A percentile compares a stretch with the other conserved stretches of the same genome.
These are phyloP conservation scores for Cephus spinipes DNA, from an alignment of 2,888 invertebrate genomes.

Conservation along the genomic window DNA sequence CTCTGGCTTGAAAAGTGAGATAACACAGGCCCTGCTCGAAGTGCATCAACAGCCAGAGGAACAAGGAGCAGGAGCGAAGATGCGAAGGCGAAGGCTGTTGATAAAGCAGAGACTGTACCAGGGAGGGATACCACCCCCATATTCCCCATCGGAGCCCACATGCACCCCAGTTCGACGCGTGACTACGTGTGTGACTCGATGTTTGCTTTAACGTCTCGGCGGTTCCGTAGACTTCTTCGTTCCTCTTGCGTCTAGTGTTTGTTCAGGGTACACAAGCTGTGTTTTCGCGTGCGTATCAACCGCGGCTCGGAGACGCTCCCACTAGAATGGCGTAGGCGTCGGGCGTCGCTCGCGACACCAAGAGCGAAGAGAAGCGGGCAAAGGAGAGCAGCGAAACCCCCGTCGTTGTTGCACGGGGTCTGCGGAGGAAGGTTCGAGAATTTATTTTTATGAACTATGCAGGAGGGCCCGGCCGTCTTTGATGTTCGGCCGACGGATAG, in stretches of 20 bases:
- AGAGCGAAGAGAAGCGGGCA: conserved; percentile 13
- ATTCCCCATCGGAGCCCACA: no score
- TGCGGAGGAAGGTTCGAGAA: conserved; percentile 40
- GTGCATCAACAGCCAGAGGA: not conserved
- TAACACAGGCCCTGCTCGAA: no score
- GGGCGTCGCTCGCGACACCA: conserved; percentile 11
- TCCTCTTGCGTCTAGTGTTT: conserved; percentile 48
- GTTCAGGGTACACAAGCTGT: conserved; percentile 59
- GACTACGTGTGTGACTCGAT: conserved; percentile 58
- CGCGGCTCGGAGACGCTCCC: conserved; percentile 20
- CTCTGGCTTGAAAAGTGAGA: no score
- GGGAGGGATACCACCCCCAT: no score
- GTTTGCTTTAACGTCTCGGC: conserved; percentile 64
- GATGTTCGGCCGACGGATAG: conserved; percentile 59
- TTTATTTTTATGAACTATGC: conserved; percentile 63
- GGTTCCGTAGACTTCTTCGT: conserved; percentile 43
- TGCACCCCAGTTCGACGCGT: conserved; percentile 31
- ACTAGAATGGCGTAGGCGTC: conserved; percentile 1
- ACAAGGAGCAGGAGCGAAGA: not conserved
- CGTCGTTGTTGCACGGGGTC: not conserved
- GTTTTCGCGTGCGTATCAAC: conserved; percentile 59
- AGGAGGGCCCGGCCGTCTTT: conserved; percentile 55
- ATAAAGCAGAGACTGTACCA: no score
- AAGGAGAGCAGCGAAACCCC: conserved; percentile 1
- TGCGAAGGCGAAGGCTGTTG: not conserved